Evolutionary conservation across 2,888 invertebrate genomes (phyloP).

Genomic region (Mimachlamys varia): DNA sequence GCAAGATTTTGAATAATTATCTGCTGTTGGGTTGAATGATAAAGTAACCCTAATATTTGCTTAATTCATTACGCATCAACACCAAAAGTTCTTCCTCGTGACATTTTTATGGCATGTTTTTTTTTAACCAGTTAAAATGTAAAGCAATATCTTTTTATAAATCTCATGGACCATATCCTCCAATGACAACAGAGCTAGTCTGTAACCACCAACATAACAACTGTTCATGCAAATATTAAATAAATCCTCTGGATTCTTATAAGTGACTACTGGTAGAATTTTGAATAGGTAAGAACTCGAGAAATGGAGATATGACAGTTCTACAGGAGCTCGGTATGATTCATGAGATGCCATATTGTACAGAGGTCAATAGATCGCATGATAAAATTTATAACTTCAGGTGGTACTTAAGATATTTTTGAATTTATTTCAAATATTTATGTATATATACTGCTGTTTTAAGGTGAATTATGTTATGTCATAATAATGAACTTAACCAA

Average conservation of each 20-base stretch:
- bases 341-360: not conserved
- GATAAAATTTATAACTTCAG: not conserved
- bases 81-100: not conserved
- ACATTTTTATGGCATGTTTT: not conserved
- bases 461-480: not conserved
- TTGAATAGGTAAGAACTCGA: too few relatives aligned
- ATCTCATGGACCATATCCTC: slow-evolving; percentile 9
- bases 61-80: not conserved
- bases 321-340: not conserved
- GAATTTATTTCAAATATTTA: slow-evolving; percentile 4
- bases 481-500: slow-evolving; percentile 2
- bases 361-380: not conserved
- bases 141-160: not conserved
- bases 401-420: slow-evolving; percentile 30
- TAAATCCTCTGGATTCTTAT: too few relatives aligned
- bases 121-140: not conserved
- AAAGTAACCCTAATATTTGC: not conserved
- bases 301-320: not conserved
- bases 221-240: too few relatives aligned
- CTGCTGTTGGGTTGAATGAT: slow-evolving; percentile 10
- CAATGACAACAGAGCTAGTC: too few relatives aligned
- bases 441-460: slow-evolving; percentile 16
- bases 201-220: too few relatives aligned
- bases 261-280: too few relatives aligned
- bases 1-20: slow-evolving; percentile 1